A percentile compares a stretch with the other conserved stretches of the same genome.
Conservation (phyloP, 2,888 invertebrate species). For the Cryptocephalus primarius region DNA sequence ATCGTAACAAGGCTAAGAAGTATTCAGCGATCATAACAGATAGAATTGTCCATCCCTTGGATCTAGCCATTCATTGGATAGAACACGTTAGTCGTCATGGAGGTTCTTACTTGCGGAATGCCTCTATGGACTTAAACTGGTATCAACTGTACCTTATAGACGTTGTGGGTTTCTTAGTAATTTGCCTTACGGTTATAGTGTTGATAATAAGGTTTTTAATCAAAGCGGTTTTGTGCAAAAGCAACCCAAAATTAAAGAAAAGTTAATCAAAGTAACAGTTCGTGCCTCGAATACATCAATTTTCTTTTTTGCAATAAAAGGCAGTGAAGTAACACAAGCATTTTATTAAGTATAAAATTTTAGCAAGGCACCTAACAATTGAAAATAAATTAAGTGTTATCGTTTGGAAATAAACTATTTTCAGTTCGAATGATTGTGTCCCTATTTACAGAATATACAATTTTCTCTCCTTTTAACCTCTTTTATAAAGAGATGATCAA, state of each 20-base stretch:
- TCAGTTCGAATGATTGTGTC: background rate
- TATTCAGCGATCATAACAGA: slow-evolving; percentile 9
- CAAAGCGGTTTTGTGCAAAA: too few relatives aligned
- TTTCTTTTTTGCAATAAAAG: too few relatives aligned
- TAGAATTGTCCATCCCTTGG: slow-evolving; percentile 8
- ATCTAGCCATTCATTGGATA: slow-evolving; percentile 14
- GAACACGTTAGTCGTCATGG: slow-evolving; percentile 10
- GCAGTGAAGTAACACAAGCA: too few relatives aligned
- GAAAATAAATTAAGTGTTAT: slow-evolving; percentile 5
- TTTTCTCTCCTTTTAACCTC: too few relatives aligned
- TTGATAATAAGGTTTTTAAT: too few relatives aligned
- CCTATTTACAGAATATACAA: background rate
- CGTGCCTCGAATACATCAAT: too few relatives aligned
- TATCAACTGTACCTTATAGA: slow-evolving; percentile 11
- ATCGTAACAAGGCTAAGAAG: slow-evolving; percentile 7
- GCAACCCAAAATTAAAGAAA: too few relatives aligned
- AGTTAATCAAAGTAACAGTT: too few relatives aligned
- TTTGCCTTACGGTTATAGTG: too few relatives aligned
- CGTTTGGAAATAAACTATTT: slow-evolving; percentile 3
- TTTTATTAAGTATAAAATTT: slow-evolving; percentile 10
- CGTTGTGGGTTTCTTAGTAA: slow-evolving; percentile 2
- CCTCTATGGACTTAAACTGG: slow-evolving; percentile 11
- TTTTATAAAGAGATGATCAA: slow-evolving; percentile 5
- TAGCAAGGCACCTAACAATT: slow-evolving; percentile 15
- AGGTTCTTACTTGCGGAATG: slow-evolving; percentile 9